phyloP scores from a whole-genome alignment of 2,113 vertebrate species.

The Cyanoliseus patagonus region DNA sequence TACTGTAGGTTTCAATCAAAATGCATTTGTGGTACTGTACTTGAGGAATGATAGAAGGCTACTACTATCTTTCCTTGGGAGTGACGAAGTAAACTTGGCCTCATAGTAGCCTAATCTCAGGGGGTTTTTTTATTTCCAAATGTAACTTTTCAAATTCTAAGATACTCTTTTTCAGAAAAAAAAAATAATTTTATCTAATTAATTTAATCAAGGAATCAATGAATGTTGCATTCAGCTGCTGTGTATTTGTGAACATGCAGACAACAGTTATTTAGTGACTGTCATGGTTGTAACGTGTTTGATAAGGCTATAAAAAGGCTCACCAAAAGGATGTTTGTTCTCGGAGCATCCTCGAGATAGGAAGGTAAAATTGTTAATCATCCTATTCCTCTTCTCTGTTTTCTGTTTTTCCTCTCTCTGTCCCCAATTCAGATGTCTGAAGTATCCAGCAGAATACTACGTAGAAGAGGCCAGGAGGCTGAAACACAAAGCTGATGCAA shows the following conservation, averaged over 20 bases:
- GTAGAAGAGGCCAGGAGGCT: conserved; percentile 91
- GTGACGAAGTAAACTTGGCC: background rate
- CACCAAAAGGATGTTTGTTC: background rate
- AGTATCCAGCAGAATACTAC: conserved; percentile 82
- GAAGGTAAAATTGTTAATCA: background rate
- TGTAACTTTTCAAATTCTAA: background rate
- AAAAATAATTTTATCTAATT: background rate
- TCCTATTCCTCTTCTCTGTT: background rate
- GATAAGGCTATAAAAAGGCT: background rate
- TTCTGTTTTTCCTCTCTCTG: background rate
- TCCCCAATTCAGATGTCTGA: conserved; percentile 67
- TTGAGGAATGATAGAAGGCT: background rate
- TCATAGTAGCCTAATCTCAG: background rate
- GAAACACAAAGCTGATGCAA: conserved; percentile 94
- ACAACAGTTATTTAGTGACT: background rate
- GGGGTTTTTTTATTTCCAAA: accelerated
- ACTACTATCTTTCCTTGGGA: background rate
- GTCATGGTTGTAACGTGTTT: accelerated
- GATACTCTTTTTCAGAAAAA: background rate
- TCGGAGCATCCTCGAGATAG: background rate
- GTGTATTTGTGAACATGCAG: background rate
- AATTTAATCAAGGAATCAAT: too few relatives aligned
- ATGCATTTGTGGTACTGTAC: background rate
- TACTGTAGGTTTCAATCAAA: background rate
- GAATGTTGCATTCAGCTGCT: background rate